Conservation (phyloP, 2,797 vertebrate genomes). For the Sebastes variabilis region DNA sequence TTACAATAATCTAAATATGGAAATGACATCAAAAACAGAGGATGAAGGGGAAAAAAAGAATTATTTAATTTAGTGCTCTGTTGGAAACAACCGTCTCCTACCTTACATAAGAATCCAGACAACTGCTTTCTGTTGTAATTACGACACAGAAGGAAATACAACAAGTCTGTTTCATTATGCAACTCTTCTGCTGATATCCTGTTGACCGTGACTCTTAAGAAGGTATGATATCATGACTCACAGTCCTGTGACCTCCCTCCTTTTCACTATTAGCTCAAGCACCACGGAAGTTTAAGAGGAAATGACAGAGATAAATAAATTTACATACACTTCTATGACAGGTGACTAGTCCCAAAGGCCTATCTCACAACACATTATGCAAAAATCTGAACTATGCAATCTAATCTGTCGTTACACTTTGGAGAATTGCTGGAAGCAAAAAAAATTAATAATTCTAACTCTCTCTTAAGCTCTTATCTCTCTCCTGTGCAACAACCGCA, state of each 20-base stretch:
- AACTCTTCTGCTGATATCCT: not conserved
- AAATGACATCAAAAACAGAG: not conserved
- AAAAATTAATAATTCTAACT: not conserved
- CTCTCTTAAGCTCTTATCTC: not conserved
- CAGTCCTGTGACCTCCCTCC: not conserved
- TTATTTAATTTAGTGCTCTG: not conserved
- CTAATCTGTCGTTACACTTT: not conserved
- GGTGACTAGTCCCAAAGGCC: not conserved
- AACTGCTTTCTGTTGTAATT: not conserved
- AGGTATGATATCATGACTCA: conserved; percentile 20
- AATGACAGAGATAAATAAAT: not conserved
- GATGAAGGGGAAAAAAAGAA: not conserved
- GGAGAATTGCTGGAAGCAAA: not conserved
- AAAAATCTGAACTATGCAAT: not conserved
- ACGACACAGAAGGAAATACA: not conserved
- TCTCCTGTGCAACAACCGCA: not conserved
- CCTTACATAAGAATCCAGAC: not conserved
- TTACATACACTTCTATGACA: not conserved
- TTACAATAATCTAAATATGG: not conserved
- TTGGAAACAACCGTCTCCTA: not conserved
- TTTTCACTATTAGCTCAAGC: not conserved
- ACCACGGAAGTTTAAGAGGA: not conserved
- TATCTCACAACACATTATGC: not conserved
- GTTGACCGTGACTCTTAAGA: not conserved
- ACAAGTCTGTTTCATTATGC: not conserved